These are phyloP conservation scores for Porites lutea DNA, from an alignment of 64 coral and sea anemone genomes.

Conservation along the genomic window DNA sequence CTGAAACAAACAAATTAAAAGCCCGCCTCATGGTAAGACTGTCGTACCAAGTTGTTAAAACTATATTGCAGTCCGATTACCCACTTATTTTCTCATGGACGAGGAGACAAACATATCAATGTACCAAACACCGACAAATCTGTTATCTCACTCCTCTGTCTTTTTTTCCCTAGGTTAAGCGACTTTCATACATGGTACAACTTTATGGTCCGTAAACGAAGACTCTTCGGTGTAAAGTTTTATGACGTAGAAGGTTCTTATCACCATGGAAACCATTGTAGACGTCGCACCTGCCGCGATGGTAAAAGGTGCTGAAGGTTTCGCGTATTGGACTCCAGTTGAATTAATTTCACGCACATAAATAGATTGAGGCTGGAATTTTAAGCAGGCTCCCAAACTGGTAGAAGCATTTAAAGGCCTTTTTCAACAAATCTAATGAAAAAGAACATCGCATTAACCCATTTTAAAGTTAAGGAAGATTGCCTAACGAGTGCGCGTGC, in stretches of 20 bases:
- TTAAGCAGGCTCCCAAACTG: neutral
- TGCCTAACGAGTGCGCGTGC: neutral
- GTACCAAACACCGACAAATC: neutral
- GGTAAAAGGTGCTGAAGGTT: neutral
- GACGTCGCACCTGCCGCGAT: slow-evolving; percentile 53
- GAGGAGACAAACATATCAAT: neutral
- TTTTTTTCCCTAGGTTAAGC: neutral
- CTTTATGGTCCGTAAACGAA: slow-evolving; percentile 1
- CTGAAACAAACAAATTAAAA: slow-evolving; percentile 51
- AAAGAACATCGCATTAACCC: neutral
- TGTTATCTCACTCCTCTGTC: neutral
- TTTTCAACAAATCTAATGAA: neutral
- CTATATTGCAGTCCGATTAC: neutral
- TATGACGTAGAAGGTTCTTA: slow-evolving; percentile 42
- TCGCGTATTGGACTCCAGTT: neutral
- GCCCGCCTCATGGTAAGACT: slow-evolving; percentile 8
- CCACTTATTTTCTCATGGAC: neutral
- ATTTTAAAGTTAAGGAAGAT: neutral
- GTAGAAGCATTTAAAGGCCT: neutral
- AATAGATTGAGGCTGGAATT: neutral
- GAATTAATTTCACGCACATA: neutral
- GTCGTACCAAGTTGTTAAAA: slow-evolving; percentile 3
- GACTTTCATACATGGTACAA: neutral
- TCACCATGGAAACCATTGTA: slow-evolving; percentile 55
- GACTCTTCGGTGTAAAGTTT: slow-evolving; percentile 8